phyloP scores from a whole-genome alignment of 1,140 invertebrate genomes.

The Tetragnatha versicolor region DNA sequence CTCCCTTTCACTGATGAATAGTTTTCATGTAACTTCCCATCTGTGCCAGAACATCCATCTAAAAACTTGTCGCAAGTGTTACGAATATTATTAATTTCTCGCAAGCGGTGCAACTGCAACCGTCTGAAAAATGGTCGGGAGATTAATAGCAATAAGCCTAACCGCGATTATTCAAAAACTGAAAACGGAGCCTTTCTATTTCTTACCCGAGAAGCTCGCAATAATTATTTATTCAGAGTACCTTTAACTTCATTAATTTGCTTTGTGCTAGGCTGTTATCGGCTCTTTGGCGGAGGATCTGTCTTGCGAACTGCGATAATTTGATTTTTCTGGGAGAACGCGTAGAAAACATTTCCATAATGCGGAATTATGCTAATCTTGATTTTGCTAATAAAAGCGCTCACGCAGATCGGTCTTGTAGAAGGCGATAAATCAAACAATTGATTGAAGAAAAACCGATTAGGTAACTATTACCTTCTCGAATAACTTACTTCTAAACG shows the following conservation, averaged over 20 bases:
- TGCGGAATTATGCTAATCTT: conserved; percentile 14
- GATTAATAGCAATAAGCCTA: conserved; percentile 15
- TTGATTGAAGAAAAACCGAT: no score
- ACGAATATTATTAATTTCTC: neutral
- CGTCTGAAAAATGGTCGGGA: neutral
- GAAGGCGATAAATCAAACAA: neutral
- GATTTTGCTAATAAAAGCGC: conserved; percentile 24
- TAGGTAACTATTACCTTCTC: no score
- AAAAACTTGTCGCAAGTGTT: neutral
- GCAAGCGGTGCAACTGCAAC: neutral
- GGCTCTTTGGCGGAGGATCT: neutral
- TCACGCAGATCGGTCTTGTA: neutral
- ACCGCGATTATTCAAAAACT: neutral
- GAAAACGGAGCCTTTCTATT: neutral
- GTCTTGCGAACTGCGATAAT: conserved; percentile 1
- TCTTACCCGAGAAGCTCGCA: neutral
- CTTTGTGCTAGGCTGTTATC: conserved; percentile 2
- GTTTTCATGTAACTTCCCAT: no score
- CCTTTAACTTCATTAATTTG: conserved; percentile 38
- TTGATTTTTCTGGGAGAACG: conserved; percentile 4
- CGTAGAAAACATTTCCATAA: conserved; percentile 9
- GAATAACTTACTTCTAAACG: no score
- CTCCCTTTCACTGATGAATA: no score
- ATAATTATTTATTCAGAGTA: conserved; percentile 35
- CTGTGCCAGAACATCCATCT: neutral